These are phyloP conservation scores for Smithornis capensis DNA, from an alignment of 2,113 vertebrate species.

Conservation along the genomic window DNA sequence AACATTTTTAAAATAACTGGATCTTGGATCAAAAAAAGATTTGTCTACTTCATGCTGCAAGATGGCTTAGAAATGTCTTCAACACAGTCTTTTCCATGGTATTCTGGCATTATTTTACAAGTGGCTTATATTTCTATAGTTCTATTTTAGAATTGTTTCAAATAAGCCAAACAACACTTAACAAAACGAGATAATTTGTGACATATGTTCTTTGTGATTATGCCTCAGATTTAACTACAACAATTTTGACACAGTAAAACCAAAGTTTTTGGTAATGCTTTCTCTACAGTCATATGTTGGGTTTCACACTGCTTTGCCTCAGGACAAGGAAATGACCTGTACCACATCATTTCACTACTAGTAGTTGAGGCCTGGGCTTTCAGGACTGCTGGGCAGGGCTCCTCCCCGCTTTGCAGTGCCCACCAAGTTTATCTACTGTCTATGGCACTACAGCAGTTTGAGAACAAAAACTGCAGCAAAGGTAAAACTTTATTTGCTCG, in stretches of 20 bases:
- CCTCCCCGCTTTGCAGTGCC: not conserved
- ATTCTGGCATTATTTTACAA: slow-evolving; percentile 61
- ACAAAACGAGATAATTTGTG: slow-evolving; percentile 73
- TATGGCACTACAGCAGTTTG: not conserved
- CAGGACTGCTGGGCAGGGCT: not conserved
- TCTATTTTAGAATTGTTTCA: slow-evolving; percentile 73
- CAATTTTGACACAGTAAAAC: slow-evolving; percentile 66
- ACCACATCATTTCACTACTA: not conserved
- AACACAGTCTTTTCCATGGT: not conserved
- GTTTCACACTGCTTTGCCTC: slow-evolving; percentile 28
- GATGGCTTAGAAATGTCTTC: not conserved
- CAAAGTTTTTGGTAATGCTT: slow-evolving; percentile 53
- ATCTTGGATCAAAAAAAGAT: not conserved
- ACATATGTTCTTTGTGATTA: slow-evolving; percentile 75
- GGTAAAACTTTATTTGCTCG: not conserved
- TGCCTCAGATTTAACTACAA: slow-evolving; percentile 67
- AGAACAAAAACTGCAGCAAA: not conserved
- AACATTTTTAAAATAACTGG: not conserved
- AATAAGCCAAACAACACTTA: slow-evolving; percentile 71
- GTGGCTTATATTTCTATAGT: slow-evolving; percentile 59
- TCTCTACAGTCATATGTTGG: slow-evolving; percentile 23
- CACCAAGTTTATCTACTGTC: not conserved
- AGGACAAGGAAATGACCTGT: not conserved
- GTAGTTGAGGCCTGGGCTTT: not conserved
- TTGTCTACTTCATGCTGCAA: not conserved